Base-by-base conservation (phyloP, 2,888 invertebrate species). In the Morinoia aosen region DNA sequence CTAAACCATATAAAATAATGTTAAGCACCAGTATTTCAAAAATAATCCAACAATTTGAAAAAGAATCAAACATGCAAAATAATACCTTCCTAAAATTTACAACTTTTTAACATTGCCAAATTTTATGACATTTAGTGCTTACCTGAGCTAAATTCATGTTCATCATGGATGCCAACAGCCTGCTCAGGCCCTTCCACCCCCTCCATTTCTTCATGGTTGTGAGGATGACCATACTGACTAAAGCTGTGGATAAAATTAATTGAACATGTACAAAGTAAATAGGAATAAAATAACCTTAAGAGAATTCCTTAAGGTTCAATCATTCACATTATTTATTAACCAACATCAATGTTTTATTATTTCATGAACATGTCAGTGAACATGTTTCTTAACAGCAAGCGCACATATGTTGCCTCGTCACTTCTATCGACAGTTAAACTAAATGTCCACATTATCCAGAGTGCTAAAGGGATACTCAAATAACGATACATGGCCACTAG, bases 141-240 rank as follows among this genome's bases (percentile, higher is more conserved):
- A 48, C 48, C 48, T 90, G 90, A 16, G 40, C 40, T 19, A 40
- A 48, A 12, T 39, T 90, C 48, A 90, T 48, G 39, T 8, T 39
- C 90, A 40, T 11, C 40, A 16, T 90, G 40, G 14, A 90, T 90
- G 40, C 90, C 90, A 90, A 76, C 76, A 76, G 33, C 76, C 33
- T 76, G 76, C 19, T 76, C 76, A 76, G 76, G 76, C 25, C 76
- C 76, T 33, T 76, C 76, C 76, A 76, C 76, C 95, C 95, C 95
- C 58, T 96, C 96, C 88, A 96, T 90, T 12, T 96, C 96, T 12
- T 96, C 96, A 95, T 96, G 96, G 58, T 11, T 64, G 64, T 95
- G 95, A 61, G 95, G n/a, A 33, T 95, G 95, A 11, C 95, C 93
- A 93, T 93, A 57, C 12, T 57, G 93, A 57, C 33, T 93, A 25